Conservation (phyloP, 2,113 vertebrate genomes). For the Meriones unguiculatus region DNA sequence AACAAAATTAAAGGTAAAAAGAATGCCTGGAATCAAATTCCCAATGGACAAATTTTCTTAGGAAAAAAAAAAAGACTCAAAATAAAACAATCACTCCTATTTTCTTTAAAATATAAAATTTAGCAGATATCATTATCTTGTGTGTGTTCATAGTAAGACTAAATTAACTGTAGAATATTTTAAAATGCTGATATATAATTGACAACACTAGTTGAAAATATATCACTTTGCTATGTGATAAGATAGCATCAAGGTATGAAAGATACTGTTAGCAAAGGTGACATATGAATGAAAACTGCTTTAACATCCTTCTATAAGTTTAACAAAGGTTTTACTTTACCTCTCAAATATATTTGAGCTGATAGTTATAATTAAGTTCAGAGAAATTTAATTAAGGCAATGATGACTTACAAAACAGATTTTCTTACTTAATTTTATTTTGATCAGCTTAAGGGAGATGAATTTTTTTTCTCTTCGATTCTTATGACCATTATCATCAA, state of each 20-base stretch:
- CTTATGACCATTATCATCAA: neutral
- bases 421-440: conserved; percentile 7
- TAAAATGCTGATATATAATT: neutral
- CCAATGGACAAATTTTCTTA: neutral
- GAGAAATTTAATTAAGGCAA: conserved; percentile 2
- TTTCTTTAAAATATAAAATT: neutral
- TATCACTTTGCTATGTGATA: neutral
- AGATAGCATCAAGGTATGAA: neutral
- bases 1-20: neutral
- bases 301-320: neutral
- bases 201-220: neutral
- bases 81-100: neutral
- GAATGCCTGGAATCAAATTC: neutral
- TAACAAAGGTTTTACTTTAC: neutral
- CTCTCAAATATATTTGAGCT: conserved; percentile 15
- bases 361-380: neutral
- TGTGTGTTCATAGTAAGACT: neutral
- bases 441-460: neutral
- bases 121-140: neutral
- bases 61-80: neutral
- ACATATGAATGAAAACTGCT: neutral
- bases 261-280: neutral
- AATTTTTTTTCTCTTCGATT: neutral
- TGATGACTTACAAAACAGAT: neutral
- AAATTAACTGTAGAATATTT: neutral